Evolutionary conservation across 2,113 vertebrate species (phyloP).

Genomic region (Tupaia tana): DNA sequence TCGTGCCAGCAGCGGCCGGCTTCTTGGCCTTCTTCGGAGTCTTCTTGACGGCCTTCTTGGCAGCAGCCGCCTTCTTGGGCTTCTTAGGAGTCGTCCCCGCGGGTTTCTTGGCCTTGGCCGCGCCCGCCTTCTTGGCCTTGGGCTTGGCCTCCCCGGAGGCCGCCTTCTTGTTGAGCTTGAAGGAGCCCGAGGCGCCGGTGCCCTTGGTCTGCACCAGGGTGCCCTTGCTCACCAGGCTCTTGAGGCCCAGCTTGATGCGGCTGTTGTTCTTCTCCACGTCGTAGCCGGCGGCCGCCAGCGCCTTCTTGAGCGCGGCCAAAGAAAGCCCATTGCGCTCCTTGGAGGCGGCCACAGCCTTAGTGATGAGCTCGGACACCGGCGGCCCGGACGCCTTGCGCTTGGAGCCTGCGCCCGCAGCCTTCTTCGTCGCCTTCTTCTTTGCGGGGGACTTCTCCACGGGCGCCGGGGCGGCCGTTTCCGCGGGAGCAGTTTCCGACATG

Average conservation of each 20-base stretch:
- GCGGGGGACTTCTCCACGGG: slow-evolving; percentile 61
- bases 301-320: slow-evolving; percentile 86
- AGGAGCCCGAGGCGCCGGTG: slow-evolving; percentile 83
- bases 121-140: slow-evolving; percentile 63
- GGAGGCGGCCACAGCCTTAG: slow-evolving; percentile 78
- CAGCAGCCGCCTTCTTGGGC: slow-evolving; percentile 41
- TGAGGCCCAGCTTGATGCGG: slow-evolving; percentile 83
- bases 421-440: slow-evolving; percentile 75
- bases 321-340: slow-evolving; percentile 82
- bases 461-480: slow-evolving; percentile 51
- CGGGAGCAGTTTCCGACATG: slow-evolving; percentile 70
- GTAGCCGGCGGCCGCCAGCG: slow-evolving; percentile 86
- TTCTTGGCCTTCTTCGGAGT: slow-evolving; percentile 75
- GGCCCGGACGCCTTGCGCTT: slow-evolving; percentile 63
- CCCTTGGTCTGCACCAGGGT: slow-evolving; percentile 83
- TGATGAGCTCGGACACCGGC: slow-evolving; percentile 77
- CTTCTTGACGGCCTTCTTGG: slow-evolving; percentile 59
- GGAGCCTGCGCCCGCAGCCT: slow-evolving; percentile 55
- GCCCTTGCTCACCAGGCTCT: slow-evolving; percentile 80
- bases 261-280: slow-evolving; percentile 89
- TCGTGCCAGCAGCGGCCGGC: background rate
- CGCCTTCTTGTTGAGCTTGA: slow-evolving; percentile 81
- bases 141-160: slow-evolving; percentile 50
- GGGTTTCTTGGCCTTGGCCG: slow-evolving; percentile 6
- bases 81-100: slow-evolving; percentile 42